Percentiles rank a stretch among this genome's conserved stretches.
phyloP scores from a whole-genome alignment of 2,113 vertebrate genomes.

The Sebastes schlegelii region DNA sequence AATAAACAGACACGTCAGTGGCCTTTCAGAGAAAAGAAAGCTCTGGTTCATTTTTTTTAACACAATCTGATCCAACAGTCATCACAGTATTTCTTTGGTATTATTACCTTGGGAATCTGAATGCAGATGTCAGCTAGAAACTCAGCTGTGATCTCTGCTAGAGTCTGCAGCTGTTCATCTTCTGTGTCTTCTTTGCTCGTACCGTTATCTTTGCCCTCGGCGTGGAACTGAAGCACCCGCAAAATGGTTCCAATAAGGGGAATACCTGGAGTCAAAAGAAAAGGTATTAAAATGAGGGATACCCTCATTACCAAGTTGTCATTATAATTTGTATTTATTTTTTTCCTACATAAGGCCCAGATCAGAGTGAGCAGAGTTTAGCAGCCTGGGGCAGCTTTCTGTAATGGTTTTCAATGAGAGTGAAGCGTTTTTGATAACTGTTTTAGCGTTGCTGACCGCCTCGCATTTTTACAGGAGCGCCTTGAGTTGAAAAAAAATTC shows the following conservation, averaged over 20 bases:
- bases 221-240: constrained; percentile 87
- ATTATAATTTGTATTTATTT: not conserved
- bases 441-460: too few relatives aligned
- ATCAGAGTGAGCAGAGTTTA: too few relatives aligned
- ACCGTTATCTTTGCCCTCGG: constrained; percentile 77
- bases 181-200: constrained; percentile 57
- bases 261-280: constrained; percentile 75
- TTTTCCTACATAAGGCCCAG: too few relatives aligned
- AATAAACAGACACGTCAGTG: not conserved
- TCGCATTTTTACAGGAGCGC: too few relatives aligned
- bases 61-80: not conserved
- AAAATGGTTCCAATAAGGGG: constrained; percentile 88
- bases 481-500: too few relatives aligned
- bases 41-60: not conserved
- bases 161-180: constrained; percentile 88
- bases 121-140: constrained; percentile 90
- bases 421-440: too few relatives aligned
- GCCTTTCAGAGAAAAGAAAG: not conserved
- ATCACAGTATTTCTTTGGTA: not conserved
- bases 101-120: constrained; percentile 79
- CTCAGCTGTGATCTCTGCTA: constrained; percentile 91
- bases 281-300: not conserved
- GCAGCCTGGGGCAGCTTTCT: too few relatives aligned
- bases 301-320: not conserved
- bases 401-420: too few relatives aligned